Evolutionary conservation across 1,140 invertebrate genomes (phyloP).

Genomic region (Anagrus nilaparvatae): DNA sequence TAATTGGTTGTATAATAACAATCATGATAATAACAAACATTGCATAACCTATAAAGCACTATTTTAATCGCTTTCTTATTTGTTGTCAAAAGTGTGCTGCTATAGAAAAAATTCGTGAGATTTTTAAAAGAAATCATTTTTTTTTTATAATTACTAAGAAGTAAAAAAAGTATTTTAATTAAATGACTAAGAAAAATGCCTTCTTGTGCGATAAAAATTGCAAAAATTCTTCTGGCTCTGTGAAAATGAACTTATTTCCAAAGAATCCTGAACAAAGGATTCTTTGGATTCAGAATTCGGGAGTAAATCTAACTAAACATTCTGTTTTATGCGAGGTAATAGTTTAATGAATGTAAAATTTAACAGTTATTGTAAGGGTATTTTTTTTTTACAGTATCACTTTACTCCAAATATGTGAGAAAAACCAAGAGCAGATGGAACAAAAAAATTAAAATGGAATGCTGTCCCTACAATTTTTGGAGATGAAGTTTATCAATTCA

Average conservation of each 20-base stretch:
- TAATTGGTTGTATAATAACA: too few species aligned
- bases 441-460: slow-evolving; percentile 12
- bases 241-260: slow-evolving; percentile 6
- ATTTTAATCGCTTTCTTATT: too few species aligned
- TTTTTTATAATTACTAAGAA: too few species aligned
- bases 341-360: not conserved
- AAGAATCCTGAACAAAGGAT: not conserved
- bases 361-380: not conserved
- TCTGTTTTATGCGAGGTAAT: slow-evolving; percentile 1
- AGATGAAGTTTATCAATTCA: too few species aligned
- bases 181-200: too few species aligned
- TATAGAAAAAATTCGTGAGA: too few species aligned
- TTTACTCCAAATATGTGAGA: slow-evolving; percentile 14
- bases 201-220: not conserved
- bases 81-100: too few species aligned
- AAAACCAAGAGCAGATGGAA: slow-evolving; percentile 14
- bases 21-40: too few species aligned
- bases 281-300: slow-evolving; percentile 5
- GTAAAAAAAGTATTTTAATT: too few species aligned
- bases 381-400: slow-evolving; percentile 9
- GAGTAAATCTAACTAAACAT: not conserved
- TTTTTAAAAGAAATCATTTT: too few species aligned
- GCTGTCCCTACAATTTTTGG: slow-evolving; percentile 15
- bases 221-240: slow-evolving; percentile 2
- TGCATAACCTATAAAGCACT: too few species aligned